Evolutionary conservation across 2,888 invertebrate species (phyloP), one percentile per base, ranked within the genome.

Genomic region (Lutraria lutraria): DNA sequence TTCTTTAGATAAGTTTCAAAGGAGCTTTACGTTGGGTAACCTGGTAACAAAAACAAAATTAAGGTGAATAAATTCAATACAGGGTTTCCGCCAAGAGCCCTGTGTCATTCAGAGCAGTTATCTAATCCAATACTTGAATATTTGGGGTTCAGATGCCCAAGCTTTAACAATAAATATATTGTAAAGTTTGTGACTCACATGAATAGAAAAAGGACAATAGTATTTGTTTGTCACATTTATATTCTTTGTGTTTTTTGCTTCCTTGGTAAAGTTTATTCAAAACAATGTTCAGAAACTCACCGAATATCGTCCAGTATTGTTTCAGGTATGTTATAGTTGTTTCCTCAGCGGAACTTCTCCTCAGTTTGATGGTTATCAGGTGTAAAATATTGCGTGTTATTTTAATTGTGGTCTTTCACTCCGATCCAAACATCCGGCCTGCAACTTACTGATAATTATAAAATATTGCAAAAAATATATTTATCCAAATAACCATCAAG

Each of bases 11-110:
- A 81, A 85, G 54, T 84, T 81, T 84, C 81, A 53, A 84, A 79
- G 88, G 43, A 53, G 80, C 68, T 21, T 54, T 81, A 72, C 81
- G 80, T 53, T 52, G 31, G 31, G 88, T 84, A 81, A 88, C 88
- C 81, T 29, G 81, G 85, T 85, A 81, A 88, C 88, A 63, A 54
- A 88, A 88, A 88, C 81, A 88, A 86, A 76, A 76, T 76, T 76
- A 63, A 31, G 34, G 29, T 76, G 76, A 76, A 76, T 16, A 31
- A 76, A 76, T 76, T 76, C 76, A 76, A 76, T 76, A 34, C 34
- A 29, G 12, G 76, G 31, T 76, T 76, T 76, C 76, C 76, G 76
- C 76, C 31, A 76, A 34, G 76, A 31, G 76, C 34, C 25, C 25
- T 76, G 29, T 34, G 31, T 76, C 31, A 16, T 76, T 31, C 4